Percentiles rank a stretch among this genome's conserved stretches.
phyloP scores from a whole-genome alignment of 2,113 vertebrate genomes.

The Brachyhypopomus occidentalis region DNA sequence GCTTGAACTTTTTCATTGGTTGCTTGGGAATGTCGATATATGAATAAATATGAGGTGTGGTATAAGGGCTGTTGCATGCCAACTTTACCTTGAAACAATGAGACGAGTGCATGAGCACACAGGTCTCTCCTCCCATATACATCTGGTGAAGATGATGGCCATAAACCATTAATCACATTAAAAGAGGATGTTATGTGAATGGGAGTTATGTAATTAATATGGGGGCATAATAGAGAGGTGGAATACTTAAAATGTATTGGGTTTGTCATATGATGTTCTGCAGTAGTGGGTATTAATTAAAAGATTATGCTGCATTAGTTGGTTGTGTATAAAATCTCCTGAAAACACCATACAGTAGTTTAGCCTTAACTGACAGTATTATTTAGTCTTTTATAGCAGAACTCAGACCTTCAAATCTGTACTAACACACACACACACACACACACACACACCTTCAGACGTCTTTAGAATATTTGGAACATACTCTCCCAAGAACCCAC shows the following conservation, averaged over 20 bases:
- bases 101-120: too few species aligned
- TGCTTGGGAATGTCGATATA: not conserved
- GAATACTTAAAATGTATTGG: too few species aligned
- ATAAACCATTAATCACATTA: too few species aligned
- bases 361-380: not conserved
- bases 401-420: constrained; percentile 5
- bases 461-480: constrained; percentile 18
- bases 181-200: too few species aligned
- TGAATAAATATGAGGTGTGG: not conserved
- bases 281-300: not conserved
- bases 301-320: not conserved
- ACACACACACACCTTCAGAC: not conserved
- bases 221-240: too few species aligned
- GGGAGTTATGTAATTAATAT: too few species aligned
- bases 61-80: not conserved
- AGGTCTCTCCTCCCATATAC: too few species aligned
- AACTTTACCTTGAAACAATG: not conserved
- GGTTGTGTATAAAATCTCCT: not conserved
- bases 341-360: not conserved
- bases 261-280: too few species aligned
- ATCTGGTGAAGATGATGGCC: too few species aligned
- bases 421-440: not conserved
- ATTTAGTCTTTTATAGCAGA: constrained; percentile 9
- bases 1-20: not conserved
- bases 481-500: constrained; percentile 13